Evolutionary conservation across 2,888 invertebrate genomes (phyloP).

Genomic region (Parnassius apollo): DNA sequence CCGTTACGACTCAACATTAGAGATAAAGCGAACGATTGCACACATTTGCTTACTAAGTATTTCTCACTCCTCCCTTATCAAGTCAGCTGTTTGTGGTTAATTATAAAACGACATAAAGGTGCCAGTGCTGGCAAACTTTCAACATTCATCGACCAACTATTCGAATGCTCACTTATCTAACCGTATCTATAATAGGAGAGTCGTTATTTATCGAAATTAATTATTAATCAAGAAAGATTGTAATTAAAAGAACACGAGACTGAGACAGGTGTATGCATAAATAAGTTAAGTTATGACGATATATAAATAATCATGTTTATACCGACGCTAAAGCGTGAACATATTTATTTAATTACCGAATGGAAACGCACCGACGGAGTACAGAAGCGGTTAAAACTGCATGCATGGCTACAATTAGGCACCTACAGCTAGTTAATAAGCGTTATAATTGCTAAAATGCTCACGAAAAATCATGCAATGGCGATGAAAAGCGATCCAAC

Average conservation of each 20-base stretch:
- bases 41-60: constrained; percentile 10
- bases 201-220: constrained; percentile 38
- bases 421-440: constrained; percentile 27
- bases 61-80: constrained; percentile 16
- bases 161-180: constrained; percentile 27
- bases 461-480: constrained; percentile 45
- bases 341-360: constrained; percentile 35
- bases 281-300: constrained; percentile 44
- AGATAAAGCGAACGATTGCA: background rate
- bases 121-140: background rate
- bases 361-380: constrained; percentile 15
- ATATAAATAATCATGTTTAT: constrained; percentile 38
- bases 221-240: constrained; percentile 41
- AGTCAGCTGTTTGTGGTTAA: constrained; percentile 24
- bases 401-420: constrained; percentile 35
- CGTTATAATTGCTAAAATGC: constrained; percentile 41
- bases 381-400: constrained; percentile 29
- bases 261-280: constrained; percentile 50
- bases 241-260: constrained; percentile 36
- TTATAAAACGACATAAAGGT: constrained; percentile 3
- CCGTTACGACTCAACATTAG: background rate
- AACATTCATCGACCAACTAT: background rate
- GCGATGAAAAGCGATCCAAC: constrained; percentile 46
- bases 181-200: constrained; percentile 34
- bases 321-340: constrained; percentile 36